phyloP scores from a whole-genome alignment of 2,888 invertebrate genomes.

The Ornithoptera alexandrae region DNA sequence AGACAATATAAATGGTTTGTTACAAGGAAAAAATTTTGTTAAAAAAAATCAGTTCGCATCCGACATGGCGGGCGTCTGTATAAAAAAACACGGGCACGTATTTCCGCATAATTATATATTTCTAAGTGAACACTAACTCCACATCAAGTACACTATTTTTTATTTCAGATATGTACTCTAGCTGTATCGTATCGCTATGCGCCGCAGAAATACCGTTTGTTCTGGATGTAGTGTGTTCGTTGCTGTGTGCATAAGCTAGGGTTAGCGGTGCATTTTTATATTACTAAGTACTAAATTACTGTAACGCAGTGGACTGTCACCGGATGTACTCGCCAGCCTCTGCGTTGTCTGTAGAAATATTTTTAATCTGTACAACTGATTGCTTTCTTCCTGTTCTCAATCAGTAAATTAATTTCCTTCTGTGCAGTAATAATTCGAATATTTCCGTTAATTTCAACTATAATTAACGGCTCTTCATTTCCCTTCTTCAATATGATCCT shows the following conservation, averaged over 20 bases:
- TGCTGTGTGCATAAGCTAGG: slow-evolving; percentile 56
- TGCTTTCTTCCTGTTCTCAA: background rate
- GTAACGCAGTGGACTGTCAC: slow-evolving; percentile 19
- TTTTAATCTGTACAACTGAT: slow-evolving; percentile 14
- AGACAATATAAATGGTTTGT: too few relatives aligned
- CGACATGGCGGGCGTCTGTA: slow-evolving; percentile 2
- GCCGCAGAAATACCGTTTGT: slow-evolving; percentile 37
- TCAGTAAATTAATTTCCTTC: too few relatives aligned
- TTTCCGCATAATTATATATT: slow-evolving; percentile 2
- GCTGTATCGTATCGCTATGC: too few relatives aligned
- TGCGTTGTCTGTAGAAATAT: slow-evolving; percentile 15
- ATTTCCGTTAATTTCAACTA: background rate
- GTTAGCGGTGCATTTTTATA: slow-evolving; percentile 73
- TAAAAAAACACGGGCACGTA: background rate
- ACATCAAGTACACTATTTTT: too few relatives aligned
- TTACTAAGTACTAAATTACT: slow-evolving; percentile 37
- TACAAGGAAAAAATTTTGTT: too few relatives aligned
- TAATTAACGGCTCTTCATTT: slow-evolving; percentile 14
- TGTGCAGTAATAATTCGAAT: background rate
- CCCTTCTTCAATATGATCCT: slow-evolving; percentile 36
- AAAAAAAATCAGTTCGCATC: background rate
- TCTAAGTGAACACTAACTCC: background rate
- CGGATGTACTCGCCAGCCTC: slow-evolving; percentile 22
- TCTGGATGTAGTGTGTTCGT: slow-evolving; percentile 42
- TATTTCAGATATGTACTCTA: too few relatives aligned